These are phyloP conservation scores for Apostichopus japonicus DNA, from an alignment of 35 echinoderm and acorn worm genomes.

Conservation along the genomic window DNA sequence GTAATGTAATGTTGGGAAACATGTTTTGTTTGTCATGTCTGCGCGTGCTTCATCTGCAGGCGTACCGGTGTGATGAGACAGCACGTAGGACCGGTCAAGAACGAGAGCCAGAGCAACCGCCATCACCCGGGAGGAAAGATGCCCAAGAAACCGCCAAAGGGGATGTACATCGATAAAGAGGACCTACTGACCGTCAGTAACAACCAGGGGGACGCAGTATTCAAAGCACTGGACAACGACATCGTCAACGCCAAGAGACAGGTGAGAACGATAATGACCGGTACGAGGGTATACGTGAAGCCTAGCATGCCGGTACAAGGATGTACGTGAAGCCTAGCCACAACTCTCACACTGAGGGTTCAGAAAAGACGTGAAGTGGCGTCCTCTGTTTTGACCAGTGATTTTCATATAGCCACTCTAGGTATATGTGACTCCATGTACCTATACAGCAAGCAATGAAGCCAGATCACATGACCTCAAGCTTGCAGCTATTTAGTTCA, in stretches of 20 bases:
- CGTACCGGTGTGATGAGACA: slow-evolving; percentile 95
- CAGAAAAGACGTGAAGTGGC: no score
- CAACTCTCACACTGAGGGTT: no score
- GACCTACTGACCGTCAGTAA: slow-evolving; percentile 90
- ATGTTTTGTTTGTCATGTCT: no score
- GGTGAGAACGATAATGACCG: slow-evolving; percentile 38
- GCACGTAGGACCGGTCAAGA: slow-evolving; percentile 89
- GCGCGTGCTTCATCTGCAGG: slow-evolving; percentile 3
- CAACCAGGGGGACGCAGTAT: slow-evolving; percentile 76
- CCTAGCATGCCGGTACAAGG: no score
- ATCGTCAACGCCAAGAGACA: slow-evolving; percentile 89
- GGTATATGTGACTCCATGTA: no score
- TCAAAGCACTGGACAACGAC: slow-evolving; percentile 90
- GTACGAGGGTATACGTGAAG: not conserved
- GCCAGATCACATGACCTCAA: no score
- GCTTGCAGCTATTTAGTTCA: no score
- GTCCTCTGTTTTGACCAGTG: no score
- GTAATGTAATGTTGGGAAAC: no score
- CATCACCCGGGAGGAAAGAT: slow-evolving; percentile 81
- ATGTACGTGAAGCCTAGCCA: no score
- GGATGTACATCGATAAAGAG: slow-evolving; percentile 93
- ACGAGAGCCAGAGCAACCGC: slow-evolving; percentile 70
- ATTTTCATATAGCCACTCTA: no score
- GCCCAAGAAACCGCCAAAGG: slow-evolving; percentile 85
- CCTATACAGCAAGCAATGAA: no score